phyloP scores from a whole-genome alignment of 2,113 vertebrate species.

The Lepisosteus osseus region DNA sequence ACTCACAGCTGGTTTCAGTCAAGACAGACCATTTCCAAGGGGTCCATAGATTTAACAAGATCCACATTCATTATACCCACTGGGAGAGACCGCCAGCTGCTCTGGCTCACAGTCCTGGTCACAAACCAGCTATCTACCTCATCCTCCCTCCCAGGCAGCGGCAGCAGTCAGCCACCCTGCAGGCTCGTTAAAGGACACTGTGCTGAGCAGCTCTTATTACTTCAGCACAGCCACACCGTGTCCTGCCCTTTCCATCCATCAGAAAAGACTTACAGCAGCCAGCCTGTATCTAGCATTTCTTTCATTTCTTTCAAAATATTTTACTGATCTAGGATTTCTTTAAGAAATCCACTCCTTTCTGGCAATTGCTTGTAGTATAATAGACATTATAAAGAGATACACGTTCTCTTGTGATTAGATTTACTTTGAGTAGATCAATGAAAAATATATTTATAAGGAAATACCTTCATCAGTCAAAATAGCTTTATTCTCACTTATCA shows the following conservation, averaged over 20 bases:
- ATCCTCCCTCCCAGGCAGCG: conserved; percentile 43
- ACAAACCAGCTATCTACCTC: conserved; percentile 54
- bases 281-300: conserved; percentile 36
- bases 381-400: no score
- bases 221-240: neutral
- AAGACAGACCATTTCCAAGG: conserved; percentile 68
- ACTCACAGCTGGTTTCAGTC: conserved; percentile 81
- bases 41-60: conserved; percentile 79
- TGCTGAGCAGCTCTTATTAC: neutral
- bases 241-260: conserved; percentile 21
- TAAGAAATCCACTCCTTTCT: no score
- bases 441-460: no score
- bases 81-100: conserved; percentile 76
- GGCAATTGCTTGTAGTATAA: no score
- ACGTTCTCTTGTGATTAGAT: no score
- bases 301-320: no score
- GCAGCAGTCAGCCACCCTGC: conserved; percentile 2
- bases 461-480: no score
- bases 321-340: no score
- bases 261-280: conserved; percentile 29
- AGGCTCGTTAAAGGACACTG: conserved; percentile 14
- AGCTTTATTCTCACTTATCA: no score
- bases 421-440: no score
- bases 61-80: conserved; percentile 72
- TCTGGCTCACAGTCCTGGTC: conserved; percentile 61